Conservation (phyloP, 2,113 vertebrate genomes). For the Nyctibius bracteatus region DNA sequence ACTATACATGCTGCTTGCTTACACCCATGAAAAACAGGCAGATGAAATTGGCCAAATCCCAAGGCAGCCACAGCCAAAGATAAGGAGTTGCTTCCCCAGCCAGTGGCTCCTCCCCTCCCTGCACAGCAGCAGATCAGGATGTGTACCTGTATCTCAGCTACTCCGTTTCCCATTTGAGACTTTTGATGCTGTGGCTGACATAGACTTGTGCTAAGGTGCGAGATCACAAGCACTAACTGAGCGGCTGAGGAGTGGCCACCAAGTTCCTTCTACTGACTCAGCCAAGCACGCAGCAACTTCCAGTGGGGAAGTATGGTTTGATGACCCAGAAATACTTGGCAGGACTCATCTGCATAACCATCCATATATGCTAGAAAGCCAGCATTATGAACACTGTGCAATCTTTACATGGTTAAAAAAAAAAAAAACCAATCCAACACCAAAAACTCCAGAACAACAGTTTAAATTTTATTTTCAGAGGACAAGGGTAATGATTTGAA, state of each 20-base stretch:
- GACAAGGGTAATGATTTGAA: neutral
- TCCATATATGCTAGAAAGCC: neutral
- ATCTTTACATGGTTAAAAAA: neutral
- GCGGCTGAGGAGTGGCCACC: accelerated
- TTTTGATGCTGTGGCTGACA: neutral
- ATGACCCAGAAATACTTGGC: neutral
- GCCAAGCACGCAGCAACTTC: neutral
- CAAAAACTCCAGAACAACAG: neutral
- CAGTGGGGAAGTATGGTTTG: neutral
- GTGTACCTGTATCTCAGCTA: accelerated
- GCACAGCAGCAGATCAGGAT: neutral
- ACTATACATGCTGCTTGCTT: neutral
- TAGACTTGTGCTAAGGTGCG: accelerated
- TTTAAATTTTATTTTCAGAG: neutral
- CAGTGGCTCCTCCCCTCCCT: neutral
- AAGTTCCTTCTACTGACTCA: neutral
- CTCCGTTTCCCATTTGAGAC: accelerated
- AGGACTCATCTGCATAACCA: neutral
- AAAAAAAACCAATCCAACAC: neutral
- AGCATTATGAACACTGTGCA: neutral
- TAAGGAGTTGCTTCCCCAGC: neutral
- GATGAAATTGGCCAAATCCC: neutral
- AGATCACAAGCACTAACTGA: neutral
- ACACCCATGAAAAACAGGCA: neutral
- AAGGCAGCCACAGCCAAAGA: neutral